Evolutionary conservation across 2,113 vertebrate genomes (phyloP).

Genomic region (Sminthopsis crassicaudata): DNA sequence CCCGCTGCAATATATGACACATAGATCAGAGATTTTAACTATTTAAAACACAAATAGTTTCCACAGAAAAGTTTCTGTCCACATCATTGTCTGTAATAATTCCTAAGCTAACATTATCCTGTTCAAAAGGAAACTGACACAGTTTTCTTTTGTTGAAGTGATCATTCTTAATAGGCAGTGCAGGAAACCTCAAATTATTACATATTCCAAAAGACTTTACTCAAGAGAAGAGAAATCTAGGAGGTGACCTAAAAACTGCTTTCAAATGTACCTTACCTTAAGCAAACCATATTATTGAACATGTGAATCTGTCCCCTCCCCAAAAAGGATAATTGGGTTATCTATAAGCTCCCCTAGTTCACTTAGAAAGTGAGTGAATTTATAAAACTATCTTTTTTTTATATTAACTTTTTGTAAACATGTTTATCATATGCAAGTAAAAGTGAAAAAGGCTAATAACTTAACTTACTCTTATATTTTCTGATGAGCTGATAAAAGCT

Average conservation of each 20-base stretch:
- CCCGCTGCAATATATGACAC: slow-evolving; percentile 83
- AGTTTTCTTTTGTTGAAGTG: slow-evolving; percentile 50
- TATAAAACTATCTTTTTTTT: not conserved
- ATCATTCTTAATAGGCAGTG: slow-evolving; percentile 32
- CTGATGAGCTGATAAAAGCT: not conserved
- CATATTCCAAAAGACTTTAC: slow-evolving; percentile 43
- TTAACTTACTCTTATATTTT: not conserved
- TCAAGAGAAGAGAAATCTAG: slow-evolving; percentile 34
- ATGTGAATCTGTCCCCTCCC: slow-evolving; percentile 49
- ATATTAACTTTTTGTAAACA: not conserved
- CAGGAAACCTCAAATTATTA: slow-evolving; percentile 59
- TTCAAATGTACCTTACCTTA: slow-evolving; percentile 54
- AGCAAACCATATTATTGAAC: slow-evolving; percentile 59
- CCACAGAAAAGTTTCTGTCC: not conserved
- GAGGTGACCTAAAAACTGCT: slow-evolving; percentile 50
- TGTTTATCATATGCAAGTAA: not conserved
- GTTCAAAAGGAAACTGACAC: not conserved
- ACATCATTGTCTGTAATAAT: not conserved
- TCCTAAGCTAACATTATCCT: not conserved
- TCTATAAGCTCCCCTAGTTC: not conserved
- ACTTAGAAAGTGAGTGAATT: slow-evolving; percentile 15
- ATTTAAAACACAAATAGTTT: not conserved
- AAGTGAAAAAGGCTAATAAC: not conserved
- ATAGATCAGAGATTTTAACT: not conserved
- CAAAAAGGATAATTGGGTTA: slow-evolving; percentile 34